A percentile compares a stretch with the other conserved stretches of the same genome.
phyloP scores from a whole-genome alignment of 64 coral and sea anemone species.

The Porites lutea region DNA sequence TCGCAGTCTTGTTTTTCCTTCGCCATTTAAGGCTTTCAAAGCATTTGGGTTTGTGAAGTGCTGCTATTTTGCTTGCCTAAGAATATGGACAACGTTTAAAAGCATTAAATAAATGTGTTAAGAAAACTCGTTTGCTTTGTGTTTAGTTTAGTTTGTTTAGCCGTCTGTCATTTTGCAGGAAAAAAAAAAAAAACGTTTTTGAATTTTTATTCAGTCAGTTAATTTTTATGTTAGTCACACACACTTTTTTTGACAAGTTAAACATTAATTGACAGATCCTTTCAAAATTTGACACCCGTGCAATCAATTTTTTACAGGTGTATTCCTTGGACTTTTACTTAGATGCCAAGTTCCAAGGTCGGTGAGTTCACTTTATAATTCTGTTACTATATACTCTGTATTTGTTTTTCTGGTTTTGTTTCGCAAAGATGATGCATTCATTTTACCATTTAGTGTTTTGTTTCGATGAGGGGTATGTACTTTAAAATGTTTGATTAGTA shows the following conservation, averaged over 20 bases:
- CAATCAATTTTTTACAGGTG: slow-evolving; percentile 8
- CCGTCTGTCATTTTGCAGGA: too few relatives aligned
- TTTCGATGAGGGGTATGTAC: background rate
- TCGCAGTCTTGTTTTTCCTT: too few relatives aligned
- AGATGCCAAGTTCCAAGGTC: background rate
- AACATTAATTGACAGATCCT: background rate
- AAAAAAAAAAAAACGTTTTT: too few relatives aligned
- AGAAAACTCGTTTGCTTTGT: too few relatives aligned
- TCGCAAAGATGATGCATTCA: background rate
- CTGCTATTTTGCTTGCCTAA: too few relatives aligned
- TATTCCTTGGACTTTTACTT: background rate
- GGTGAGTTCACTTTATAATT: background rate
- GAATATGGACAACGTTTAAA: too few relatives aligned
- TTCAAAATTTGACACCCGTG: background rate
- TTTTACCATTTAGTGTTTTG: background rate
- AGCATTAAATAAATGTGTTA: too few relatives aligned
- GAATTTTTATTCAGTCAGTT: background rate
- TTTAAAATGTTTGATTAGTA: too few relatives aligned
- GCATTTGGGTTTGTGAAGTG: too few relatives aligned
- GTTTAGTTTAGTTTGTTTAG: too few relatives aligned
- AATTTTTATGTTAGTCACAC: background rate
- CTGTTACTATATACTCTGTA: background rate
- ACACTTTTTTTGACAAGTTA: background rate
- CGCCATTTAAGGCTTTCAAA: too few relatives aligned
- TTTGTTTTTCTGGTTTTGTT: background rate